Percentiles rank a stretch among this genome's conserved stretches.
These are phyloP conservation scores for Trilocha varians DNA, from an alignment of 2,888 invertebrate genomes.

Conservation along the genomic window DNA sequence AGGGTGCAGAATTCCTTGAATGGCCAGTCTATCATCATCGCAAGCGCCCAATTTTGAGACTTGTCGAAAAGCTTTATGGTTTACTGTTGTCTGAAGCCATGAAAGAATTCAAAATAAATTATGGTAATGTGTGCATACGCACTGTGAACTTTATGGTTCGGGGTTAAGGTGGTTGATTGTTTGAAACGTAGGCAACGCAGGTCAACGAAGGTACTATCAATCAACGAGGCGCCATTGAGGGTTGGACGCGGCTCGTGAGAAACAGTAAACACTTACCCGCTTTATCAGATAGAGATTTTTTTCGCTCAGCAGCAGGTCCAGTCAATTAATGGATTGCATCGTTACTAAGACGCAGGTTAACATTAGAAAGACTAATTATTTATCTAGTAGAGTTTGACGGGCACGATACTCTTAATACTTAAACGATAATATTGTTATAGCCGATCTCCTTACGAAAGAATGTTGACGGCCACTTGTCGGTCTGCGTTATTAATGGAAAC, in stretches of 20 bases:
- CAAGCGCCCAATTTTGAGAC: slow-evolving; percentile 16
- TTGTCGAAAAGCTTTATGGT: slow-evolving; percentile 12
- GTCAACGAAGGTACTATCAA: slow-evolving; percentile 63
- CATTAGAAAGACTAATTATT: slow-evolving; percentile 53
- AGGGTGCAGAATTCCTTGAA: slow-evolving; percentile 73
- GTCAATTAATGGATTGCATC: slow-evolving; percentile 70
- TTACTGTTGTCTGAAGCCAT: slow-evolving; percentile 13
- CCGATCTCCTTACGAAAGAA: slow-evolving; percentile 30
- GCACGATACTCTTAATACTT: slow-evolving; percentile 49
- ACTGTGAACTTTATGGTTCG: slow-evolving; percentile 18
- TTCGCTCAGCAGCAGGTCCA: slow-evolving; percentile 63
- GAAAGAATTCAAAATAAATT: slow-evolving; percentile 20
- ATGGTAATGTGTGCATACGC: background rate
- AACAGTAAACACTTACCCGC: slow-evolving; percentile 71
- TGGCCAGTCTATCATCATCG: slow-evolving; percentile 36
- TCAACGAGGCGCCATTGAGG: slow-evolving; percentile 73
- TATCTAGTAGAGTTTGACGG: slow-evolving; percentile 63
- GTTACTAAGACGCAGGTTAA: slow-evolving; percentile 57
- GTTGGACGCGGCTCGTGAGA: slow-evolving; percentile 68
- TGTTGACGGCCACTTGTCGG: slow-evolving; percentile 32
- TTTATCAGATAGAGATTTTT: slow-evolving; percentile 69
- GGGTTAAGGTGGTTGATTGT: slow-evolving; percentile 24
- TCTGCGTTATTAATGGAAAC: slow-evolving; percentile 29
- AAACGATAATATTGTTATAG: slow-evolving; percentile 48
- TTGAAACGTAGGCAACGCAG: slow-evolving; percentile 42